Base-by-base conservation (phyloP, 2,797 vertebrate genomes). In the Lophura swinhoii region DNA sequence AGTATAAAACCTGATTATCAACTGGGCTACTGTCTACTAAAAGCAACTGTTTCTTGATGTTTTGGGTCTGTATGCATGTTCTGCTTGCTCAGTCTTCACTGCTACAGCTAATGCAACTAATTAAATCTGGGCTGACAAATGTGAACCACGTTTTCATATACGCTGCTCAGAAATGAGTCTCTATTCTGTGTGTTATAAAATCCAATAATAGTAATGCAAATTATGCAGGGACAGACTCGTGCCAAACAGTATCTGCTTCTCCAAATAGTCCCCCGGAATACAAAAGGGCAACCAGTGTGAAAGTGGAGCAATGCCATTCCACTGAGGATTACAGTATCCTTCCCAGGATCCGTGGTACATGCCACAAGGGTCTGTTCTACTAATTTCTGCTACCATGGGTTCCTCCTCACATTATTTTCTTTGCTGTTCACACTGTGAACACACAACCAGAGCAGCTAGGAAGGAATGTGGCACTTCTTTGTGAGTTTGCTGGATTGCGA, bases 171-270 rank as follows among this genome's bases (percentile, higher is more conserved):
- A 96, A 63, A 24, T 0, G 0, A 90, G 62, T 18, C 92, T 91
- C 63, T 78, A 10, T 33, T 68, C 87, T 79, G 33, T 12, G 14
- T 28, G 70, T 77, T 87, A 73, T 93, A 94, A 92, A 95, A 90
- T 68, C 93, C 80, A 95, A 88, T 84, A 96, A 84, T 20, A 95
- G 87, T 39, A 88, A 95, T 88, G 85, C 70, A 89, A 96, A 94
- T 95, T 94, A 94, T 95, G 92, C 77, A 68, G 87, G 64, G 83
- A 68, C 69, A 92, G 83, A 62, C 77, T 91, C 87, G 51, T 86
- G 77, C 91, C 89, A 93, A 90, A 90, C 53, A 86, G 83, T 49
- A 59, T 91, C 88, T 93, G 77, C 53, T 94, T 86, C 92, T 92
- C 56, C 71, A 95, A 92, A 95, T 92, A 96, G 92, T 88, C 35